Evolutionary conservation across 2,113 vertebrate genomes (phyloP).

Genomic region (Galbula dea): DNA sequence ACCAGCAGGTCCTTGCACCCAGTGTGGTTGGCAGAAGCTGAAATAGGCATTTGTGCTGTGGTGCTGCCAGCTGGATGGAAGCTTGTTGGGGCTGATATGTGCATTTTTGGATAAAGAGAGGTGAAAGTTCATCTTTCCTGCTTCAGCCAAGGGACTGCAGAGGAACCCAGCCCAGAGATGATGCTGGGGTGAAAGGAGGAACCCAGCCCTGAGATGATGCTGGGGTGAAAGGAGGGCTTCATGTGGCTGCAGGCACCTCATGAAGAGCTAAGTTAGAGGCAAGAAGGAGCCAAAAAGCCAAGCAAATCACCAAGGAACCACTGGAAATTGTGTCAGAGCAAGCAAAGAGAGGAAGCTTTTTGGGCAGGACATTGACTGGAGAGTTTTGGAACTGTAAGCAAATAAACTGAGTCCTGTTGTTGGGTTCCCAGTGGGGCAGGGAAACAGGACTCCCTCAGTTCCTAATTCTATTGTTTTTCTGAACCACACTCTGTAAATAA

Average conservation of each 20-base stretch:
- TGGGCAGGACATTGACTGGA: not conserved
- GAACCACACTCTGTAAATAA: constrained; percentile 16
- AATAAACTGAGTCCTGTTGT: constrained; percentile 36
- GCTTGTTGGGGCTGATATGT: not conserved
- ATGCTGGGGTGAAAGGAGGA: not conserved
- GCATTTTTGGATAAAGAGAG: not conserved
- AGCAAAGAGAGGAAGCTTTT: constrained; percentile 11
- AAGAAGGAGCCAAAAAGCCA: not conserved
- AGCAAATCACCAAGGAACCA: not conserved
- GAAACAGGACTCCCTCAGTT: constrained; percentile 9
- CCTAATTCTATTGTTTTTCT: not conserved
- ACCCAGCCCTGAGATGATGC: not conserved
- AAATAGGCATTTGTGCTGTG: not conserved
- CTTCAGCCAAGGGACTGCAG: not conserved
- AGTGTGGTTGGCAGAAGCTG: not conserved
- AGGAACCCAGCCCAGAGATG: not conserved
- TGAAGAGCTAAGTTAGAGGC: not conserved
- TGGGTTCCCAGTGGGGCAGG: constrained; percentile 1
- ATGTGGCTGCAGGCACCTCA: not conserved
- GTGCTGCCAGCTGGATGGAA: not conserved
- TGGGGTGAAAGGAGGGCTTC: not conserved
- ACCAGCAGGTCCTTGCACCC: not conserved
- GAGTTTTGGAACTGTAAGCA: constrained; percentile 26
- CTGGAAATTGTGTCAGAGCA: not conserved
- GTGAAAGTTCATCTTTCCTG: not conserved